Evolutionary conservation across 2,888 invertebrate genomes (phyloP), one percentile per base, ranked within the genome.

Genomic region (Dynastes tityus): DNA sequence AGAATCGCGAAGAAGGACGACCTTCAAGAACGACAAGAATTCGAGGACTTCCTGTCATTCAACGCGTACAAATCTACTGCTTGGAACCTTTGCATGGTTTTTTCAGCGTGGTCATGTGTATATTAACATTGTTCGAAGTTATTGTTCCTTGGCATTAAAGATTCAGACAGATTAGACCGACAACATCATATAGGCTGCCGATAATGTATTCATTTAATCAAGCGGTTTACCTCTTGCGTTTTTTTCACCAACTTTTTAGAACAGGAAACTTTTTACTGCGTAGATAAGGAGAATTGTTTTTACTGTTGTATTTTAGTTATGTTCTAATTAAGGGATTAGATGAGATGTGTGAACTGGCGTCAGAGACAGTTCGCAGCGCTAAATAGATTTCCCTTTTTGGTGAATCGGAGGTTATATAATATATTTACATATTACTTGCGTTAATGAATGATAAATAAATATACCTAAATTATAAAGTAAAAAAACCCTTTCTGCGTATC

Each of bases 71-170:
- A 11, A 37, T 37, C 45, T 13, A 40, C 45, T 45, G 8, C 40
- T 65, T 65, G 40, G 2, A 16, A 16, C 6, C 13, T 37, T 40
- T 37, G n/a, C n/a, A 65, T 13, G 40, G n/a, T 32, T 65, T 65
- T 37, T 16, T 27, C 65, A 45, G 45, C 8, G 22, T 5, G 11
- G 13, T 63, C 45, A 8, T 29, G n/a, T 51, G 29, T 49, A 53
- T 51, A 27, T 68, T 68, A 68, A 49, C n/a, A 68, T 68, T 68
- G 68, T 68, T 51, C 51, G 6, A 68, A 51, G 40, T 68, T 51
- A 68, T 68, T 51, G 68, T 68, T 51, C 68, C 51, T 29, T 68
- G 51, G 49, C 51, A 51, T 68, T 68, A 68, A 29, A 51, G 9
- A 51, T 51, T 51, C 16, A 45, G 13, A 51, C 45, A 40, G 16